Base-by-base conservation (phyloP, 2,113 vertebrate genomes). In the Phalacrocorax brasilianus region DNA sequence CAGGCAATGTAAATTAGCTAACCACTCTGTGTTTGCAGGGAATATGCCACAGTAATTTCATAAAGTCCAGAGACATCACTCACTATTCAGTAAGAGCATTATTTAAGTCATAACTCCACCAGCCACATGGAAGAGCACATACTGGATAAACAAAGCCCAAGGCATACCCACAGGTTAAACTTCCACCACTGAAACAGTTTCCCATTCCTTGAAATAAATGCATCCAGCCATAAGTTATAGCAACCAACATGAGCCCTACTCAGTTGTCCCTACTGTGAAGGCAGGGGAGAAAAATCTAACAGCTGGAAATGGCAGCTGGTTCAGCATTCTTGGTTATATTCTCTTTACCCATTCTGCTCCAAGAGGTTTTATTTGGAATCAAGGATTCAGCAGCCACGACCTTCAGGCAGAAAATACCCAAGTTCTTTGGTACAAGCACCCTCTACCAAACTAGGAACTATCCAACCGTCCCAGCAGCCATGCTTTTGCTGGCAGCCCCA, bases 181-280 rank as follows among this genome's bases (percentile, higher is more conserved):
- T 28, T 68, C 27, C 33, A 56, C 40, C 23, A 73, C 55, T 32
- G 40, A 67, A 87, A 58, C 1, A 0, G 22, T 14, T 88, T 80
- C 70, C 45, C 19, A 32, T 26, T 77, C 59, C 67, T 63, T 73
- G 20, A 44, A 88, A 76, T 28, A 71, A 93, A 89, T 7, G 13
- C n/a, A 89, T 32, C 50, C 88, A 77, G 27, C 16, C 0, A 0
- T 42, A 55, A 74, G 5, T 50, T 42, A 59, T 0, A 4, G 47
- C 50, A 84, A 62, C 16, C 59, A 80, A 5, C 2, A 2, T 15
- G 23, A 67, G 61, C 52, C 68, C 12, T 24, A 38, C 50, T 77
- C 38, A 58, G 55, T 15, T 55, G 62, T 38, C 32, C 38, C 59
- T 45, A 9, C 26, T n/a, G 28, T 6, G 45, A 77, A 86, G 38